A percentile compares a stretch with the other conserved stretches of the same genome.
Conservation (phyloP, 2,113 vertebrate genomes). For the Oreocharis arfaki region DNA sequence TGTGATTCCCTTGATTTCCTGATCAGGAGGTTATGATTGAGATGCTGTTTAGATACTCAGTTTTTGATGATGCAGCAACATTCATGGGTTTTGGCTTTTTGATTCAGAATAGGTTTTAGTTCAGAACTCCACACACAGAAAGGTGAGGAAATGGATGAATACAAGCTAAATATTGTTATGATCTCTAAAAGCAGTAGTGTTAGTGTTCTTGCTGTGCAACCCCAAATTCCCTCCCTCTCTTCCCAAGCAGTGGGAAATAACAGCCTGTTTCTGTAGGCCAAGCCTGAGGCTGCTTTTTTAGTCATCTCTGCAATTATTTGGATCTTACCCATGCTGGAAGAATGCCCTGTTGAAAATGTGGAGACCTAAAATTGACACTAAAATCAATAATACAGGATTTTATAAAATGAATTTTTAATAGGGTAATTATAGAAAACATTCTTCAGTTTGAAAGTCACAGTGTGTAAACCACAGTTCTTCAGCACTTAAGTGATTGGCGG, state of each 20-base stretch:
- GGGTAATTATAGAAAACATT: background rate
- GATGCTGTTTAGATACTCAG: background rate
- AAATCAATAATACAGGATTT: background rate
- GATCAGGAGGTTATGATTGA: background rate
- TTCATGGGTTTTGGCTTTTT: background rate
- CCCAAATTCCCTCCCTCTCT: background rate
- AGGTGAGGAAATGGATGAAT: background rate
- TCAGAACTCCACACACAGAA: background rate
- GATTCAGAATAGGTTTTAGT: background rate
- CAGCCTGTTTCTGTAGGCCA: background rate
- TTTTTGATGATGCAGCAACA: background rate
- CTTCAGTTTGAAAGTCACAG: background rate
- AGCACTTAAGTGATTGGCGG: background rate
- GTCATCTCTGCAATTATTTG: background rate
- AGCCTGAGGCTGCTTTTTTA: background rate
- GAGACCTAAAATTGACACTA: background rate
- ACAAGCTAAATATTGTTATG: background rate
- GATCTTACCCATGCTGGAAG: background rate
- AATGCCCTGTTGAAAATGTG: background rate
- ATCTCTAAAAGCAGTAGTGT: background rate
- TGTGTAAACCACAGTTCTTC: background rate
- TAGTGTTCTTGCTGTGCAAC: background rate
- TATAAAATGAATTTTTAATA: background rate
- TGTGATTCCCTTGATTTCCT: background rate
- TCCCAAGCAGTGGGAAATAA: background rate